phyloP scores from a whole-genome alignment of 2,113 vertebrate species.

The Paralichthys olivaceus region DNA sequence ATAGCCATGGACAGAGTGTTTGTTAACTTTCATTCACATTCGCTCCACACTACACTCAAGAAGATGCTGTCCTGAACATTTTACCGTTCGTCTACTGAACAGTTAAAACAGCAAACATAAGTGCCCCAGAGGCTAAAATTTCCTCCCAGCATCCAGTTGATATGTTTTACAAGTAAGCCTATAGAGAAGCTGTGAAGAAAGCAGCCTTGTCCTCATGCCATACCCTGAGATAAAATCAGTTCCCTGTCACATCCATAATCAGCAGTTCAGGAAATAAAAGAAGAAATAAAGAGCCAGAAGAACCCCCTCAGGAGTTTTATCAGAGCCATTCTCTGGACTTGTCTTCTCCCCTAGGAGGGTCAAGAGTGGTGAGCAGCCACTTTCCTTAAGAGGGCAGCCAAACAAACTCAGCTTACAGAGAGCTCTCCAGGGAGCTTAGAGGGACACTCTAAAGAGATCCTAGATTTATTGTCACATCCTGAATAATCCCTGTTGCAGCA shows the following conservation, averaged over 20 bases:
- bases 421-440: conserved; percentile 42
- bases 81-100: background rate
- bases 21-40: too few species aligned
- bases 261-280: conserved; percentile 32
- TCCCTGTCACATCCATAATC: conserved; percentile 31
- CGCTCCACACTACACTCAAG: too few species aligned
- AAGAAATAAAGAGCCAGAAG: conserved; percentile 21
- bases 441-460: conserved; percentile 31
- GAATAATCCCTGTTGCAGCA: conserved; percentile 24
- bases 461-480: conserved; percentile 38
- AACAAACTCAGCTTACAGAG: conserved; percentile 42
- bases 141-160: background rate
- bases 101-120: background rate
- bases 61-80: too few species aligned
- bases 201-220: background rate
- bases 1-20: too few species aligned
- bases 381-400: conserved; percentile 54
- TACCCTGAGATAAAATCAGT: conserved; percentile 56
- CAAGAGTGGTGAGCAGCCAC: conserved; percentile 59
- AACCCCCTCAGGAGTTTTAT: conserved; percentile 41
- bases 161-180: background rate
- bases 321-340: conserved; percentile 40
- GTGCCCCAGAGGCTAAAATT: background rate
- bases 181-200: background rate
- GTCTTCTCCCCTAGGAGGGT: conserved; percentile 59